These are phyloP conservation scores for Clunio marinus DNA, from an alignment of 2,888 invertebrate species.

Conservation along the genomic window DNA sequence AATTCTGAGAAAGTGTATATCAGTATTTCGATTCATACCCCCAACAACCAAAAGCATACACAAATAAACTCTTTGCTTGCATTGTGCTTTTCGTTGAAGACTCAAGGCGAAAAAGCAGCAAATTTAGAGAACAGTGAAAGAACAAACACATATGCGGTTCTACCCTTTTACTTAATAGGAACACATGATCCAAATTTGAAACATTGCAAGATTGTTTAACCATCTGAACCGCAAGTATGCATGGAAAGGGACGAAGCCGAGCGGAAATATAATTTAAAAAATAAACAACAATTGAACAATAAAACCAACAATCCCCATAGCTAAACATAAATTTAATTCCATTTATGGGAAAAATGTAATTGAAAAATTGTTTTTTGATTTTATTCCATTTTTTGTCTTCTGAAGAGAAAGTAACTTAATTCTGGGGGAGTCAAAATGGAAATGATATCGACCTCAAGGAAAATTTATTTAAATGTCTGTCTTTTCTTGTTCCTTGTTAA, in stretches of 20 bases:
- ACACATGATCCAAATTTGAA: neutral
- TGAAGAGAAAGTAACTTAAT: no score
- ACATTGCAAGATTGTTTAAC: neutral
- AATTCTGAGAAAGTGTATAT: neutral
- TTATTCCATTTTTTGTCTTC: no score
- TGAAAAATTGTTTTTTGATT: conserved; percentile 10
- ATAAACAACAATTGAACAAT: neutral
- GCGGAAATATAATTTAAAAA: no score
- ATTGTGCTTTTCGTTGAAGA: no score
- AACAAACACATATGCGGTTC: neutral
- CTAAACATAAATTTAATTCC: conserved; percentile 7
- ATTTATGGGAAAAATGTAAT: neutral
- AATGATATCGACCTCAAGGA: conserved; percentile 2
- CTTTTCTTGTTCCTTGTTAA: neutral
- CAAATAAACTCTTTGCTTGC: conserved; percentile 4
- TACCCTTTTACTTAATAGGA: neutral
- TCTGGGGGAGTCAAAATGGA: neutral
- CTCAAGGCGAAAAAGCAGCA: neutral
- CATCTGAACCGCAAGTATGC: neutral
- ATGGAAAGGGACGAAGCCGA: no score
- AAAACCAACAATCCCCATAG: neutral
- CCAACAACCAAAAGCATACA: neutral
- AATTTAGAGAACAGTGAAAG: neutral
- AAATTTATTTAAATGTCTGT: neutral
- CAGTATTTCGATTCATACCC: no score